Conservation (phyloP, 53 echinoderm and acorn worm species). For the Luidia sarsii region DNA sequence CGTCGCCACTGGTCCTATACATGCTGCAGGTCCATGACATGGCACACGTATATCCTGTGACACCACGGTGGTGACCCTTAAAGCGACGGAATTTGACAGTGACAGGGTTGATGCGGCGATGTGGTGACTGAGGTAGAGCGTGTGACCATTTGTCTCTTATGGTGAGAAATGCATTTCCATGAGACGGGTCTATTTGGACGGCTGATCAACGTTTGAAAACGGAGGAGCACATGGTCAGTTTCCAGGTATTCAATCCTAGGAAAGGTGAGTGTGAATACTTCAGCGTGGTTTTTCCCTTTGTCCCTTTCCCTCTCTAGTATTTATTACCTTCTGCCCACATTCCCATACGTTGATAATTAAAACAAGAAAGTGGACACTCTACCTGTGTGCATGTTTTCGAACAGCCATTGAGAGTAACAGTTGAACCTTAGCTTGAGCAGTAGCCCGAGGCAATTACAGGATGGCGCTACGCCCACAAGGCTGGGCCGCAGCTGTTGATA, state of each 20-base stretch:
- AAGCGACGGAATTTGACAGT: neutral
- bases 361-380: no score
- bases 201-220: neutral
- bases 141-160: neutral
- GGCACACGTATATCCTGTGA: neutral
- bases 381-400: no score
- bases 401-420: no score
- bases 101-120: conserved; percentile 19
- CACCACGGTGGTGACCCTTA: neutral
- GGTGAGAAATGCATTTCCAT: neutral
- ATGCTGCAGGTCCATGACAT: no score
- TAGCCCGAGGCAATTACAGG: no score
- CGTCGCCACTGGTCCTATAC: no score
- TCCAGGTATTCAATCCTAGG: neutral
- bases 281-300: neutral
- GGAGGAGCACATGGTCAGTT: neutral
- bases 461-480: neutral
- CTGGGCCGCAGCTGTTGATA: conserved; percentile 3
- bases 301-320: neutral
- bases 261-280: neutral
- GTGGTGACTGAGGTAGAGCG: neutral
- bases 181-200: neutral
- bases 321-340: neutral
- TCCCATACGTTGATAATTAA: no score
- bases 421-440: no score